Evolutionary conservation across 2,888 invertebrate genomes (phyloP), one percentile per base, ranked within the genome.

Genomic region (Agonum fuliginosum): DNA sequence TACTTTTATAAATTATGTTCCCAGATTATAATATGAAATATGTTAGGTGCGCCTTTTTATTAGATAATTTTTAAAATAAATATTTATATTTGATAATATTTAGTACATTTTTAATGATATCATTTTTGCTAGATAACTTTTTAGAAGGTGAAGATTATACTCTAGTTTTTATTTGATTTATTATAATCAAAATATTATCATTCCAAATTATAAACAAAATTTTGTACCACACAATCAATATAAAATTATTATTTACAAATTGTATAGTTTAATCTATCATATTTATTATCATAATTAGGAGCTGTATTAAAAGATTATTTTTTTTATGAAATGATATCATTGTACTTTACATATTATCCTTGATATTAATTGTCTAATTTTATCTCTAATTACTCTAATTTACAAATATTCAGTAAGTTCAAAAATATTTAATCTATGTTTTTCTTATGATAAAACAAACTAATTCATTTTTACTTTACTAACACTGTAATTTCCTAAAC

Each of bases 51-150:
- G 20, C 48, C 17, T 2, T 20, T 48, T 54, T 19, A 48, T 24
- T 22, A 54, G 12, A 24, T 54, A 54, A 54, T 54, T 54, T n/a
- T 24, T 54, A 54, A 54, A 24, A 54, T 24, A 54, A 54, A 54
- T 54, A 54, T 54, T 54, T 54, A 22, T 54, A 22, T 54, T 3
- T 48, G 48, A 48, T 48, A 20, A 22, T 54, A 3, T 3, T 37
- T 37, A 37, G 37, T n/a, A 54, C 24, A n/a, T 37, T 37, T 37
- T 1, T 37, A 37, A 37, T 12, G 10, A 37, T 37, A 54, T 54
- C 24, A 54, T n/a, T 20, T 54, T 54, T 24, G 19, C 8, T 48
- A 48, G 48, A 48, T 48, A 48, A 48, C 6, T 48, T 48, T 20
- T 48, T 8, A 20, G n/a, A 48, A 20, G n/a, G 19, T 48, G n/a